Percentiles rank a stretch among this genome's conserved stretches.
Evolutionary conservation across 2,797 vertebrate species (phyloP).

Genomic region (Brotula barbata): DNA sequence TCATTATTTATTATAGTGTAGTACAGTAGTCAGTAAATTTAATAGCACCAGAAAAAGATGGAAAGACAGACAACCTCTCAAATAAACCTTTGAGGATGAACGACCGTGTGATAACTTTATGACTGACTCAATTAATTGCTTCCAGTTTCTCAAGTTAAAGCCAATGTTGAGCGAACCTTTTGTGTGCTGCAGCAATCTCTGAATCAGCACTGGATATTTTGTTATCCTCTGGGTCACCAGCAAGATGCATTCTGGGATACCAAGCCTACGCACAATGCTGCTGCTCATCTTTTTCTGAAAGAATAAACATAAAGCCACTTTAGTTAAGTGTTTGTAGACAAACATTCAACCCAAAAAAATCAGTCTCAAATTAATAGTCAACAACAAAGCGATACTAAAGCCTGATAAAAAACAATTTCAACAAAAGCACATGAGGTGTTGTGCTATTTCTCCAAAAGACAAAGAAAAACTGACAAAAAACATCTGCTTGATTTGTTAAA

Average conservation of each 20-base stretch:
- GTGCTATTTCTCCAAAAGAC: no score
- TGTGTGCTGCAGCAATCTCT: conserved; percentile 92
- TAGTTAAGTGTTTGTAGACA: conserved; percentile 28
- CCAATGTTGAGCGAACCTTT: conserved; percentile 80
- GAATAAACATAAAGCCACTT: conserved; percentile 30
- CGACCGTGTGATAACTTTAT: no score
- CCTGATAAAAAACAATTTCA: no score
- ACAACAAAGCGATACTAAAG: no score
- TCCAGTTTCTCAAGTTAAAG: not conserved
- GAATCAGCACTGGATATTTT: conserved; percentile 94
- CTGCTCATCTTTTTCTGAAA: conserved; percentile 96
- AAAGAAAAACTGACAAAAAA: no score
- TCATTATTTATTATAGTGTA: not conserved
- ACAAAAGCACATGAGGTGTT: no score
- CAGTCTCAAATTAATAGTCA: conserved; percentile 26
- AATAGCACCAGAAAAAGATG: not conserved
- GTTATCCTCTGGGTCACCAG: conserved; percentile 98
- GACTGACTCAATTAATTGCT: no score
- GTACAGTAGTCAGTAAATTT: not conserved
- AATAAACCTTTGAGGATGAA: not conserved
- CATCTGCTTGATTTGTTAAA: no score
- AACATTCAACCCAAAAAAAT: conserved; percentile 18
- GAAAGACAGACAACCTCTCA: not conserved
- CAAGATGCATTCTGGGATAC: conserved; percentile 95
- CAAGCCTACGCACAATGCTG: conserved; percentile 89